Percentiles rank a stretch among this genome's conserved stretches.
Conservation (phyloP, 2,888 invertebrate genomes). For the Cheilosia pagana region DNA sequence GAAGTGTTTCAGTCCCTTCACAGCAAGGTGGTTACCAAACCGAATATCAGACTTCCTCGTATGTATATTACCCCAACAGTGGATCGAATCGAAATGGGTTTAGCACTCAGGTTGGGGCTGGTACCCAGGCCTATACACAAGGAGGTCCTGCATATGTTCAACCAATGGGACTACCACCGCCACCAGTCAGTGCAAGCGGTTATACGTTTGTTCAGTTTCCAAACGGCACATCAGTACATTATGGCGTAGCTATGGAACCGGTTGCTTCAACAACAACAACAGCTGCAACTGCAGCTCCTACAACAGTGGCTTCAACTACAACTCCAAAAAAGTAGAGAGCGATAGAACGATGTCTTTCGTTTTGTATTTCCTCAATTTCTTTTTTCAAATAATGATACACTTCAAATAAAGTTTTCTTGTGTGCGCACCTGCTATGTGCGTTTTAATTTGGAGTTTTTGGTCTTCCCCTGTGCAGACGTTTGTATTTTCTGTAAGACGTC, state of each 20-base stretch:
- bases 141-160: background rate
- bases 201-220: conserved; percentile 46
- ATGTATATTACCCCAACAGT: background rate
- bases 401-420: conserved; percentile 24
- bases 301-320: background rate
- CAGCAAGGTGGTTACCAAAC: conserved; percentile 27
- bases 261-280: conserved; percentile 3
- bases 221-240: conserved; percentile 39
- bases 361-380: conserved; percentile 9
- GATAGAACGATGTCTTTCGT: conserved; percentile 1
- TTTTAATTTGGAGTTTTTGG: conserved; percentile 16
- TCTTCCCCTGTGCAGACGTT: background rate
- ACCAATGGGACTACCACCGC: background rate
- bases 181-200: conserved; percentile 9
- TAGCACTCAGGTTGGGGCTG: conserved; percentile 1
- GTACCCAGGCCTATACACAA: background rate
- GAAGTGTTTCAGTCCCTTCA: background rate
- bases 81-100: background rate
- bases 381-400: background rate
- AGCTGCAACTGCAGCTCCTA: background rate
- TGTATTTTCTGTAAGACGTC: background rate
- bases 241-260: conserved; percentile 42
- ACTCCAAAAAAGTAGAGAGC: conserved; percentile 29
- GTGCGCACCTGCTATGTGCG: conserved; percentile 31
- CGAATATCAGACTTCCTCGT: conserved; percentile 15